These are phyloP conservation scores for Pocillopora meandrina DNA, from an alignment of 92 coral and sea anemone genomes.

Conservation along the genomic window DNA sequence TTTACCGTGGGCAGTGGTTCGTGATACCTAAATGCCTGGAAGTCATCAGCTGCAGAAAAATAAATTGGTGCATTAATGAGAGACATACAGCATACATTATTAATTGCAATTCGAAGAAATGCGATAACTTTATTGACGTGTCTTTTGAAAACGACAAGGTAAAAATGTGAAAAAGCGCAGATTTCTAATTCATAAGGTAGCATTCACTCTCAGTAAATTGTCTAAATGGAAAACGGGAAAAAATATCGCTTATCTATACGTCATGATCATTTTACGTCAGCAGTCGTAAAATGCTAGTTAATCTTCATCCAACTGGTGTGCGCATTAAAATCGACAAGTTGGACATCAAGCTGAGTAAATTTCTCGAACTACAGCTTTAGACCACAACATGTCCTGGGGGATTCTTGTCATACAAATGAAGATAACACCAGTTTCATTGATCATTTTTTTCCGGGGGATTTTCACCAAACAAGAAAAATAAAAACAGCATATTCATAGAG, in stretches of 20 bases:
- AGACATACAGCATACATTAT: background rate
- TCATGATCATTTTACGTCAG: constrained; percentile 11
- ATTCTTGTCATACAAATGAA: background rate
- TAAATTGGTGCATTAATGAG: constrained; percentile 1
- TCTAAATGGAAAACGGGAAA: background rate
- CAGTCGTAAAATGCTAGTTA: constrained; percentile 1
- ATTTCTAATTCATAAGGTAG: background rate
- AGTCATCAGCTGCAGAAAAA: constrained; percentile 38
- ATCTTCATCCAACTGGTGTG: background rate
- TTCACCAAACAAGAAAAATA: too few species aligned
- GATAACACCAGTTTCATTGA: background rate
- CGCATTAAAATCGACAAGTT: background rate
- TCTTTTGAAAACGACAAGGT: too few species aligned
- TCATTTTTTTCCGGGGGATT: too few species aligned
- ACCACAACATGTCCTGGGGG: background rate
- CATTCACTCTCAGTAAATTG: background rate
- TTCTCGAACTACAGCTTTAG: background rate
- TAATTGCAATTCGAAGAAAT: background rate
- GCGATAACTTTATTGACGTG: background rate
- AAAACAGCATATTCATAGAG: too few species aligned
- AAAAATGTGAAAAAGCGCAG: background rate
- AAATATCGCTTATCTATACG: background rate
- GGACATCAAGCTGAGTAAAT: constrained; percentile 31
- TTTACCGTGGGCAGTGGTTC: constrained; percentile 27
- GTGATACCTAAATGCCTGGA: constrained; percentile 16